Percentiles rank a stretch among this genome's conserved stretches.
phyloP scores from a whole-genome alignment of 2,797 vertebrate species.

The Gymnoscopelus microlampas region DNA sequence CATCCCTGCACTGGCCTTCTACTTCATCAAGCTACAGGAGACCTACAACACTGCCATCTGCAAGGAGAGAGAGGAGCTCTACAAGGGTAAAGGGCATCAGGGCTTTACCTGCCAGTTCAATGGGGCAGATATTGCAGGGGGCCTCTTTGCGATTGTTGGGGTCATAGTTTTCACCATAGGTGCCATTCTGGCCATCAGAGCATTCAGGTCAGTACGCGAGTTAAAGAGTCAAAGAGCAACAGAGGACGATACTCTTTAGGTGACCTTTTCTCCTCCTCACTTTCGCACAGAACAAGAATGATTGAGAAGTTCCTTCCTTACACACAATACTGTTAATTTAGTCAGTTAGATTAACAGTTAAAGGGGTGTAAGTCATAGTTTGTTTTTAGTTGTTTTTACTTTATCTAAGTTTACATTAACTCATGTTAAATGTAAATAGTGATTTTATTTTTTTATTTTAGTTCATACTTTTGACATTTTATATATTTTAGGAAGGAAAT shows the following conservation, averaged over 20 bases:
- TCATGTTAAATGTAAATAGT: slow-evolving; percentile 2
- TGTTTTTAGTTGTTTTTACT: slow-evolving; percentile 4
- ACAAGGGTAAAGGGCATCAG: slow-evolving; percentile 88
- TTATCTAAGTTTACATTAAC: not conserved
- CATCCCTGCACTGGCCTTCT: slow-evolving; percentile 86
- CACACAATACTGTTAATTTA: no score
- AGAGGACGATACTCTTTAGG: slow-evolving; percentile 56
- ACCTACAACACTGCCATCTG: slow-evolving; percentile 85
- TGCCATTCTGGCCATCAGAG: slow-evolving; percentile 81
- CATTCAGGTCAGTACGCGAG: slow-evolving; percentile 77
- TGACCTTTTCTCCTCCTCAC: slow-evolving; percentile 4
- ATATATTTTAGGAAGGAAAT: not conserved
- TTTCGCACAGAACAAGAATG: no score
- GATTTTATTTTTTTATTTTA: slow-evolving; percentile 17
- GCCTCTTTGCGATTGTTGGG: slow-evolving; percentile 81
- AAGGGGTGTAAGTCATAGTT: slow-evolving; percentile 7
- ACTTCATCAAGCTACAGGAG: slow-evolving; percentile 83
- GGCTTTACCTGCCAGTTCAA: slow-evolving; percentile 87
- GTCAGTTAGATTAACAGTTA: no score
- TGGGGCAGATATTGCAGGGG: slow-evolving; percentile 87
- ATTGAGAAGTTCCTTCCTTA: no score
- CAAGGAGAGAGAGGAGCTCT: slow-evolving; percentile 87
- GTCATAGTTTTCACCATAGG: slow-evolving; percentile 78
- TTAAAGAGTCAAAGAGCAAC: slow-evolving; percentile 69
- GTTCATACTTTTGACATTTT: not conserved